These are phyloP conservation scores for Yponomeuta cagnagella DNA, from an alignment of 2,888 invertebrate species.

Conservation along the genomic window DNA sequence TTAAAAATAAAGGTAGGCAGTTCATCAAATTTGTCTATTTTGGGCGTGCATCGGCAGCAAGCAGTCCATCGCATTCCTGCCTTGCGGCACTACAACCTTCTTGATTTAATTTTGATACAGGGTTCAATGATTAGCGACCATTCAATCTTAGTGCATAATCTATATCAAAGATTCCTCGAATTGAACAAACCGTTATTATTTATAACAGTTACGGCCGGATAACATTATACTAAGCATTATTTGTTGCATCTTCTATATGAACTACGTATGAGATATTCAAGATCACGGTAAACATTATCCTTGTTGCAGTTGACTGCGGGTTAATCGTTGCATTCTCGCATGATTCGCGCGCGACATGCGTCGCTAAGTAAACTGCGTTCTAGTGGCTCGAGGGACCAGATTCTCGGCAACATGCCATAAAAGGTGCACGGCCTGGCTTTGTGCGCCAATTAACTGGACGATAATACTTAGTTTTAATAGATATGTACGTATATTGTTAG, in stretches of 20 bases:
- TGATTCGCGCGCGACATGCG: not conserved
- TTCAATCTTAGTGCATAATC: no score
- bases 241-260: not conserved
- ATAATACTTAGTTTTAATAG: conserved; percentile 5
- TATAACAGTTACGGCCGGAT: not conserved
- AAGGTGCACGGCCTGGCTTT: conserved; percentile 46
- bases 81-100: not conserved
- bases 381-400: conserved; percentile 33
- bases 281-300: not conserved
- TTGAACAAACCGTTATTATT: no score
- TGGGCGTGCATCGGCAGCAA: not conserved
- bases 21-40: not conserved
- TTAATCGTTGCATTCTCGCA: not conserved
- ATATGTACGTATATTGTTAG: not conserved
- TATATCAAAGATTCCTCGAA: no score
- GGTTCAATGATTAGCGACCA: not conserved
- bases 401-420: conserved; percentile 53
- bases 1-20: no score
- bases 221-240: not conserved
- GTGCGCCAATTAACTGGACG: conserved; percentile 44
- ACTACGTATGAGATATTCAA: not conserved
- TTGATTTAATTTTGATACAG: not conserved
- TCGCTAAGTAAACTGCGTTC: conserved; percentile 1
- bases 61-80: not conserved
- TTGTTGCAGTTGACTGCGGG: not conserved